Conservation (phyloP, 2,888 invertebrate species). For the Chrysodeixis includens region DNA sequence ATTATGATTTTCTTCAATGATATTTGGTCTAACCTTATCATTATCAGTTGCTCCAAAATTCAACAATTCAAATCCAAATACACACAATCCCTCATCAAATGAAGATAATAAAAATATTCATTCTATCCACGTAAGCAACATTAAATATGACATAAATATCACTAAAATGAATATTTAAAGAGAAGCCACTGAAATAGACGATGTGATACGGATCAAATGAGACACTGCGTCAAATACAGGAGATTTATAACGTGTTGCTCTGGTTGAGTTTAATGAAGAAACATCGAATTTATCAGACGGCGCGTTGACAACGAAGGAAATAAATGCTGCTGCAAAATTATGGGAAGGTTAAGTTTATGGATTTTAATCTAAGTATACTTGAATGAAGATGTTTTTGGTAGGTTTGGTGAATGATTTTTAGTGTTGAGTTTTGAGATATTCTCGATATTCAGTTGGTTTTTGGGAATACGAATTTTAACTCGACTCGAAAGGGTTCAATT, state of each 20-base stretch:
- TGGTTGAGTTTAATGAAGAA: slow-evolving; percentile 58
- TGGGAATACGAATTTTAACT: too few species aligned
- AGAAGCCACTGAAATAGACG: slow-evolving; percentile 54
- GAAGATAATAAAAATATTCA: neutral
- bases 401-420: neutral
- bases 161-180: slow-evolving; percentile 44
- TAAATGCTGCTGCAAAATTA: slow-evolving; percentile 41
- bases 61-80: neutral
- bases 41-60: neutral
- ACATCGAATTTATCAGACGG: slow-evolving; percentile 65
- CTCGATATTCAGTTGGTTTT: too few species aligned
- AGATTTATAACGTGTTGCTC: slow-evolving; percentile 61
- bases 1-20: neutral
- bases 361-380: slow-evolving; percentile 13
- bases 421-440: too few species aligned
- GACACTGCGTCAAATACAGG: slow-evolving; percentile 60
- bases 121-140: slow-evolving; percentile 9
- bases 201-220: slow-evolving; percentile 53
- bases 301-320: slow-evolving; percentile 53
- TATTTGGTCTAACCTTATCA: neutral
- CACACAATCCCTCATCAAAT: neutral
- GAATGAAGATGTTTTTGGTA: neutral
- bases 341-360: slow-evolving; percentile 18
- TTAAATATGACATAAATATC: slow-evolving; percentile 43
- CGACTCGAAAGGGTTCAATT: too few species aligned